phyloP scores from a whole-genome alignment of 2,797 vertebrate species.

The Leptoclinus maculatus region DNA sequence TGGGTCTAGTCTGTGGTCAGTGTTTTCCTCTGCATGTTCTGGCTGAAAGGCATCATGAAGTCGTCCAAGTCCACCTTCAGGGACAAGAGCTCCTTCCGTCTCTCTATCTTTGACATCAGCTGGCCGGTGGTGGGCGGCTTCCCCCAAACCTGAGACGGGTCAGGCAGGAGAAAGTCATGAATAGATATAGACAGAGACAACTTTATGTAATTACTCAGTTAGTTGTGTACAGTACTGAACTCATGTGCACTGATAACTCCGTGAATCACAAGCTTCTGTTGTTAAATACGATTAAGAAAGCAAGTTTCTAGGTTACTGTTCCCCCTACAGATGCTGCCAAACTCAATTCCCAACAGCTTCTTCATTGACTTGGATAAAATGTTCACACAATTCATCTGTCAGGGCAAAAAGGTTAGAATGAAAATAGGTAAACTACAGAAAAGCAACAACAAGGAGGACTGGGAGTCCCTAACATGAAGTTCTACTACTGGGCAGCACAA shows the following conservation, averaged over 20 bases:
- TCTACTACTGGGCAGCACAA: too few species aligned
- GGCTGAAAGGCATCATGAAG: slow-evolving; percentile 86
- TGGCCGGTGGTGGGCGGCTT: slow-evolving; percentile 85
- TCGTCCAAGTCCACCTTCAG: slow-evolving; percentile 87
- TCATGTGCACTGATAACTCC: background rate
- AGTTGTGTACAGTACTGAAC: background rate
- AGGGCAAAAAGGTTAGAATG: too few species aligned
- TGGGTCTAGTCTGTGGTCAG: slow-evolving; percentile 37
- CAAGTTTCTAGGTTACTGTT: too few species aligned
- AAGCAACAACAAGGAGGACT: too few species aligned
- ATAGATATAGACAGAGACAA: background rate
- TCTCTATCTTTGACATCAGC: slow-evolving; percentile 83
- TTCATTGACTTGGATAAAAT: too few species aligned
- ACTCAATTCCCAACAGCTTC: too few species aligned
- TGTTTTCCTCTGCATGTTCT: slow-evolving; percentile 78
- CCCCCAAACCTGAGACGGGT: slow-evolving; percentile 84
- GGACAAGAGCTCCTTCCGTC: slow-evolving; percentile 71
- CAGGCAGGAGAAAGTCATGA: background rate
- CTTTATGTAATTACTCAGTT: background rate
- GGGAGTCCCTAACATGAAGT: too few species aligned
- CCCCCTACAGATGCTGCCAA: too few species aligned
- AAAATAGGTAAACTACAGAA: too few species aligned
- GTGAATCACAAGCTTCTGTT: too few species aligned
- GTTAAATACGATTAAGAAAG: too few species aligned
- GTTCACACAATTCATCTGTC: too few species aligned